Evolutionary conservation across 2,888 invertebrate species (phyloP).

Genomic region (Agonum fuliginosum): DNA sequence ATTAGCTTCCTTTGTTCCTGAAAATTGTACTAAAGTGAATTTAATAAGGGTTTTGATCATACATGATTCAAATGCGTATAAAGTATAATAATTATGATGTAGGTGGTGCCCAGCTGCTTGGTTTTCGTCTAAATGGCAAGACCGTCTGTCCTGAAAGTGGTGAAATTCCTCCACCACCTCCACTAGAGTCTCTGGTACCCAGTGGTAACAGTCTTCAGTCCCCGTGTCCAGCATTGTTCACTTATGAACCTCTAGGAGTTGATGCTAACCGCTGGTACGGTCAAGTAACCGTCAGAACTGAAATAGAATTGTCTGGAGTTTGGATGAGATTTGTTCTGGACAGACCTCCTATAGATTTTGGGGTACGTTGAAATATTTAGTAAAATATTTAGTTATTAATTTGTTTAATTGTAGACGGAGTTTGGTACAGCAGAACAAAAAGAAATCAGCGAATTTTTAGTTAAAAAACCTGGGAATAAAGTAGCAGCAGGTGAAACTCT

Average conservation of each 20-base stretch:
- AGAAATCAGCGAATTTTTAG: slow-evolving; percentile 24
- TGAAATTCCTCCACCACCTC: slow-evolving; percentile 13
- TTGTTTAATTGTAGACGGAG: slow-evolving; percentile 9
- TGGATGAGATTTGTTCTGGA: slow-evolving; percentile 33
- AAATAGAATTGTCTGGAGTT: slow-evolving; percentile 71
- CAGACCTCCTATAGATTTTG: slow-evolving; percentile 9
- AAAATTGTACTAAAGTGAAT: too few species aligned
- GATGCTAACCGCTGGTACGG: slow-evolving; percentile 76
- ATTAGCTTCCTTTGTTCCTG: too few species aligned
- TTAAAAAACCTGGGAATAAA: slow-evolving; percentile 28
- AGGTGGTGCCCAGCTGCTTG: slow-evolving; percentile 20
- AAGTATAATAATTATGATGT: not conserved
- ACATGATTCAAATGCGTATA: too few species aligned
- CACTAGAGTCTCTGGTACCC: not conserved
- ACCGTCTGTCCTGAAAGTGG: slow-evolving; percentile 37
- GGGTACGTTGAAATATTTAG: not conserved
- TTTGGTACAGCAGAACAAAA: slow-evolving; percentile 25
- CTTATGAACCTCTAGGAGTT: slow-evolving; percentile 73
- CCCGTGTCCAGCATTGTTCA: slow-evolving; percentile 76
- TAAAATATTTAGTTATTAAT: not conserved
- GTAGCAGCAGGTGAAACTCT: not conserved
- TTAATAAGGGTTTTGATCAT: too few species aligned
- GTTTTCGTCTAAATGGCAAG: slow-evolving; percentile 22
- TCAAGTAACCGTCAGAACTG: slow-evolving; percentile 73
- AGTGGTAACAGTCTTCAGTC: not conserved